A percentile compares a stretch with the other conserved stretches of the same genome.
These are phyloP conservation scores for Drosophila miranda DNA, from an alignment of 1,140 invertebrate species.

Conservation along the genomic window DNA sequence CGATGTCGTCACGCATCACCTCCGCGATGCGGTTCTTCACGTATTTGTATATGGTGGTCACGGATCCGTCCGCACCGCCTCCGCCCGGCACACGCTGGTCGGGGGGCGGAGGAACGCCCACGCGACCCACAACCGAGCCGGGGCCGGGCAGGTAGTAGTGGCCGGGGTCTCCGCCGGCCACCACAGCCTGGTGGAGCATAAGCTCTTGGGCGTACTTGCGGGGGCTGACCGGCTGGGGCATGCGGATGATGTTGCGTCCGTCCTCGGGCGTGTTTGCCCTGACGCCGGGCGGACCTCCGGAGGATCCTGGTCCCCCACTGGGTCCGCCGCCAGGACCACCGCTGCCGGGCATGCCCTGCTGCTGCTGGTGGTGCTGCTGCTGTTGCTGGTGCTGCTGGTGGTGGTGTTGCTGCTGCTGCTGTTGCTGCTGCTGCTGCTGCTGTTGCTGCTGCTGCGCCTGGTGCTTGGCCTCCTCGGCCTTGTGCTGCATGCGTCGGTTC, in stretches of 20 bases:
- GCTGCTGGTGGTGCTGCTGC: conserved; percentile 14
- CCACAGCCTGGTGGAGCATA: conserved; percentile 83
- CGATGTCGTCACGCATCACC: conserved; percentile 90
- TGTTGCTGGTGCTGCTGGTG: conserved; percentile 68
- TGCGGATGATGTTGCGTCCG: conserved; percentile 88
- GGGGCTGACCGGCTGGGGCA: conserved; percentile 85
- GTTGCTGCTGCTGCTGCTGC: too few relatives aligned
- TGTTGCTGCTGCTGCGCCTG: conserved; percentile 34
- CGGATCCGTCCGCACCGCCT: conserved; percentile 33
- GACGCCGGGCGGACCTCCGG: conserved; percentile 74
- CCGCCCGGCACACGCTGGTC: conserved; percentile 35
- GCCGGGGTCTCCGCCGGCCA: conserved; percentile 27
- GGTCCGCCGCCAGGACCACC: conserved; percentile 61
- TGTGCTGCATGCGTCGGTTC: conserved; percentile 78
- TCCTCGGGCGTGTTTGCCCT: conserved; percentile 84
- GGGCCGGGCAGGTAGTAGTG: conserved; percentile 52
- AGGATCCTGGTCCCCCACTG: conserved; percentile 79
- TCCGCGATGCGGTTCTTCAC: conserved; percentile 95
- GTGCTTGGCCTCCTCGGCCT: conserved; percentile 82
- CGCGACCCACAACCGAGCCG: conserved; percentile 37
- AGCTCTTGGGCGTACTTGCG: conserved; percentile 84
- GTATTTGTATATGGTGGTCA: conserved; percentile 88
- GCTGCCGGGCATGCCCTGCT: conserved; percentile 16
- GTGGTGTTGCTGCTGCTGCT: conserved; percentile 2
- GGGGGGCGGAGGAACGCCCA: conserved; percentile 31